Conservation (phyloP, 2,797 vertebrate species). For the Nannoperca obscura region DNA sequence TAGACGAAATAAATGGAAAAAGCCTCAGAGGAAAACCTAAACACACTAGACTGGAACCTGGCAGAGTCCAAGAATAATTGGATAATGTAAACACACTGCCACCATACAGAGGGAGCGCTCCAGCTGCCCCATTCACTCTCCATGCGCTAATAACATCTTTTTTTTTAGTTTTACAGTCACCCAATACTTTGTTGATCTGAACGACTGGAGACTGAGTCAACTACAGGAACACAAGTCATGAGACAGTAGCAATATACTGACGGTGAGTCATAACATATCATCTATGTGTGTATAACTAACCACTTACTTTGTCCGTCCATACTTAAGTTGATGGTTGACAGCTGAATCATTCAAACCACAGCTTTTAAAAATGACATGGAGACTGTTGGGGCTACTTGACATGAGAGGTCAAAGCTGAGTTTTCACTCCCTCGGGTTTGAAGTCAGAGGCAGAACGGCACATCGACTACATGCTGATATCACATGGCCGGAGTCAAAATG, state of each 20-base stretch:
- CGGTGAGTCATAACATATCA: constrained; percentile 53
- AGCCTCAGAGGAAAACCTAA: constrained; percentile 22
- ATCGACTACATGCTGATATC: not conserved
- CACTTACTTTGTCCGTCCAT: constrained; percentile 49
- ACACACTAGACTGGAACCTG: constrained; percentile 46
- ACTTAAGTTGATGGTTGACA: constrained; percentile 25
- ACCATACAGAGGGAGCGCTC: constrained; percentile 9
- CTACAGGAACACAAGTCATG: constrained; percentile 48
- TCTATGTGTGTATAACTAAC: constrained; percentile 25
- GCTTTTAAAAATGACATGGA: constrained; percentile 1
- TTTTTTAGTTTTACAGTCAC: constrained; percentile 25
- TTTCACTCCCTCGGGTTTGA: constrained; percentile 3
- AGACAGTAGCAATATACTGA: constrained; percentile 29
- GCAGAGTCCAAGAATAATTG: constrained; percentile 51
- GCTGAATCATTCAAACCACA: constrained; percentile 52
- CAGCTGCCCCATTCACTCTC: constrained; percentile 23
- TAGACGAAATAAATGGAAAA: not conserved
- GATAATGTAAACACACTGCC: constrained; percentile 69
- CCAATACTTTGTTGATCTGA: constrained; percentile 27
- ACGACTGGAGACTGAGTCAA: constrained; percentile 17
- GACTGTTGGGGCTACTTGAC: not conserved
- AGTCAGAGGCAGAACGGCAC: not conserved
- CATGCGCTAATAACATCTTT: constrained; percentile 26
- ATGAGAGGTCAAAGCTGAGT: constrained; percentile 19
- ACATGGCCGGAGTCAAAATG: constrained; percentile 12